Conservation (phyloP, 1,140 invertebrate genomes). For the Drosophila dunni region DNA sequence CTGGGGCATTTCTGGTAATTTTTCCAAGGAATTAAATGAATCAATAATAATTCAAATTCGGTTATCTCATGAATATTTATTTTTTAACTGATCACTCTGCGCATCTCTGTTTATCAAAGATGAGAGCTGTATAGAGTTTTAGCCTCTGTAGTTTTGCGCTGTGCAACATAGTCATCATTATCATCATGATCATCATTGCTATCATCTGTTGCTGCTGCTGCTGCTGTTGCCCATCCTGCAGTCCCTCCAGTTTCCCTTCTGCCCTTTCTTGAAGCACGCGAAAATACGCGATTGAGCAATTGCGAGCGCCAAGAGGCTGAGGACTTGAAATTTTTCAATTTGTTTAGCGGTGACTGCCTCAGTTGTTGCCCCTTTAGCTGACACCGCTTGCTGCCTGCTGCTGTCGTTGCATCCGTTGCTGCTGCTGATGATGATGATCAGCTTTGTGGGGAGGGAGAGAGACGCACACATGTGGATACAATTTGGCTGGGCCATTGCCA, state of each 20-base stretch:
- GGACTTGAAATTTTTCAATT: constrained; percentile 81
- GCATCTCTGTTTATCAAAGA: constrained; percentile 32
- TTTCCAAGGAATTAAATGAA: too few species aligned
- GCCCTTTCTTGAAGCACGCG: constrained; percentile 53
- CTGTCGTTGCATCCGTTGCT: constrained; percentile 14
- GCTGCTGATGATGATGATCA: constrained; percentile 56
- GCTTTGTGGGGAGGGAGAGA: constrained; percentile 47
- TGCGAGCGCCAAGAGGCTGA: constrained; percentile 76
- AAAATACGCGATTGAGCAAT: constrained; percentile 78
- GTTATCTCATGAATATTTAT: constrained; percentile 21
- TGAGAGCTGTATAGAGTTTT: constrained; percentile 27
- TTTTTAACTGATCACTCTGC: constrained; percentile 12
- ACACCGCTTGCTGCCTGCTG: constrained; percentile 3
- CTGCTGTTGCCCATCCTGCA: constrained; percentile 19
- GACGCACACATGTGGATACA: constrained; percentile 76
- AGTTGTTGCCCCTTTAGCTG: constrained; percentile 23
- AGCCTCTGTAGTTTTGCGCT: constrained; percentile 33
- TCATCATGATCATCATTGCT: constrained; percentile 3
- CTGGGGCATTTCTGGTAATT: too few species aligned
- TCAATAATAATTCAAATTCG: not conserved
- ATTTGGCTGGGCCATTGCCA: constrained; percentile 68
- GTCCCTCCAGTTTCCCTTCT: constrained; percentile 7
- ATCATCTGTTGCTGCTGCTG: constrained; percentile 31
- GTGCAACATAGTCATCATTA: constrained; percentile 31
- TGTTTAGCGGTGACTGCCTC: constrained; percentile 58